Evolutionary conservation across 2,797 vertebrate species (phyloP).

Genomic region (Peromyscus nudipes): DNA sequence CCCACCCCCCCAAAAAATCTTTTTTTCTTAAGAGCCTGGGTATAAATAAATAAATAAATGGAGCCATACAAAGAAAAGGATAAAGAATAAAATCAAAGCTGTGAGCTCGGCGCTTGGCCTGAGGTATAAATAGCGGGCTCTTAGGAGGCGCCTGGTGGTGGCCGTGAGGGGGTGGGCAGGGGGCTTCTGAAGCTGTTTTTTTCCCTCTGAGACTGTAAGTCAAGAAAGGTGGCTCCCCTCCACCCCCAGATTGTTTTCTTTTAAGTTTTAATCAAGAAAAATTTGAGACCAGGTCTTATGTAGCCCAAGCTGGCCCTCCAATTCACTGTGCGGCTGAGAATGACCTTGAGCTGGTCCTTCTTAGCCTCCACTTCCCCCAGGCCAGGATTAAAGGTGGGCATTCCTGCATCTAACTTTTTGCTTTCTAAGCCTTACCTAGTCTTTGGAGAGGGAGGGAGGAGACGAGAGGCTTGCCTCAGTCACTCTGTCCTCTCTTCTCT

Average conservation of each 20-base stretch:
- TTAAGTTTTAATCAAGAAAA: not conserved
- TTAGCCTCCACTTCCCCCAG: not conserved
- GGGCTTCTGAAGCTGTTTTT: not conserved
- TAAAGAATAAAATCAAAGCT: not conserved
- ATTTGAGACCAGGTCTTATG: not conserved
- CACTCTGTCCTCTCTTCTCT: not conserved
- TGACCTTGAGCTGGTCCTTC: not conserved
- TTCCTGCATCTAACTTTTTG: too few relatives aligned
- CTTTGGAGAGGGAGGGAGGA: not conserved
- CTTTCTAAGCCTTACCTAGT: not conserved
- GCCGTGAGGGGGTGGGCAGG: too few relatives aligned
- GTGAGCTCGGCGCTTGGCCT: not conserved
- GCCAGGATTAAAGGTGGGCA: not conserved
- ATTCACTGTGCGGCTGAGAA: not conserved
- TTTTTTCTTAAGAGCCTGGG: not conserved
- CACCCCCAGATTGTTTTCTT: not conserved
- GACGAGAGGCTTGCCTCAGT: not conserved
- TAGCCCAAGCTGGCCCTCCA: not conserved
- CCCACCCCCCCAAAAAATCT: not conserved
- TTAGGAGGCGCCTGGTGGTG: accelerated
- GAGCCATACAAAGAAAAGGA: slow-evolving; percentile 14
- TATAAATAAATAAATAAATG: slow-evolving; percentile 54
- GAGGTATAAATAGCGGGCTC: not conserved
- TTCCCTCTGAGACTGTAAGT: not conserved
- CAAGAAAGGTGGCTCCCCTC: not conserved